These are phyloP conservation scores for Diuraphis noxia DNA, from an alignment of 1,140 invertebrate species.

Conservation along the genomic window DNA sequence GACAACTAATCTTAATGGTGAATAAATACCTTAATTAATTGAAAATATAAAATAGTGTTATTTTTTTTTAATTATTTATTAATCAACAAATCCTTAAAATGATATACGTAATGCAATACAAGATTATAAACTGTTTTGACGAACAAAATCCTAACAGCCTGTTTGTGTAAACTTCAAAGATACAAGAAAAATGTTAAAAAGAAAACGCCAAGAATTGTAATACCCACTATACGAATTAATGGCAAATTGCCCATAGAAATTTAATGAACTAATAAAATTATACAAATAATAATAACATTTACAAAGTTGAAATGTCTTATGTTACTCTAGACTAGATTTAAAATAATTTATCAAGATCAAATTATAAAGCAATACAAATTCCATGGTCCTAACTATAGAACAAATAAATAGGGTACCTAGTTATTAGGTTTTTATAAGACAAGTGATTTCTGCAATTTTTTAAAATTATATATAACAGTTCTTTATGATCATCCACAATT, in stretches of 20 bases:
- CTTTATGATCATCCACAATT: not conserved
- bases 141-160: not conserved
- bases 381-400: not conserved
- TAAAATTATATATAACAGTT: not conserved
- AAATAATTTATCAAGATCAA: slow-evolving; percentile 32
- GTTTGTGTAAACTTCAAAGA: slow-evolving; percentile 30
- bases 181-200: not conserved
- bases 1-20: not conserved
- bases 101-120: not conserved
- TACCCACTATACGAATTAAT: not conserved
- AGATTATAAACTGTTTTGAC: not conserved
- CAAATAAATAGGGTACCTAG: not conserved
- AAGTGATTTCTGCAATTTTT: not conserved
- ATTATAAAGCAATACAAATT: not conserved
- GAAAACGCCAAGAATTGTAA: slow-evolving; percentile 23
- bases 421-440: not conserved
- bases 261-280: slow-evolving; percentile 47
- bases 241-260: not conserved
- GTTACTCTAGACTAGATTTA: slow-evolving; percentile 17
- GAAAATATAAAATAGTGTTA: not conserved
- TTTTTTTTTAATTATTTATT: not conserved
- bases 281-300: slow-evolving; percentile 25
- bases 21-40: not conserved
- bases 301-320: not conserved
- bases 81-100: not conserved